Percentiles rank a stretch among this genome's conserved stretches.
These are phyloP conservation scores for Pavo muticus DNA, from an alignment of 2,113 vertebrate species.

Conservation along the genomic window DNA sequence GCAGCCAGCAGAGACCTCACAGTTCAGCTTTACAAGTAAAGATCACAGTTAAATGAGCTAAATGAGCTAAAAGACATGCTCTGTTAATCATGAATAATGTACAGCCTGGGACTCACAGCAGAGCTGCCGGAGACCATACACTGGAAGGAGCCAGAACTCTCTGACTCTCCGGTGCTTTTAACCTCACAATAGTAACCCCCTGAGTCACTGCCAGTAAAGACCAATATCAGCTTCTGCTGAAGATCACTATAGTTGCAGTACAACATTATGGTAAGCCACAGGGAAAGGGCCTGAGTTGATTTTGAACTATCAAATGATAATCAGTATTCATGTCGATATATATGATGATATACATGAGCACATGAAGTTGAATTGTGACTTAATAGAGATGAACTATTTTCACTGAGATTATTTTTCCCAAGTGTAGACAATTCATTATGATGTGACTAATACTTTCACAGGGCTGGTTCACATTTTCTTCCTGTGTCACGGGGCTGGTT, in stretches of 20 bases:
- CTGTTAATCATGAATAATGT: neutral
- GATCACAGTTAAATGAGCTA: neutral
- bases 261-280: fast-evolving
- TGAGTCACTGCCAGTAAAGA: neutral
- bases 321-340: neutral
- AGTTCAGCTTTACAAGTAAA: neutral
- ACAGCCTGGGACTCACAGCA: neutral
- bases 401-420: neutral
- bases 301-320: neutral
- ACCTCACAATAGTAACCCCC: neutral
- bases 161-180: neutral
- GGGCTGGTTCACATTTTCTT: neutral
- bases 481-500: neutral
- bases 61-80: neutral
- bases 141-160: neutral
- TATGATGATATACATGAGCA: neutral
- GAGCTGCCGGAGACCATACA: neutral
- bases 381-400: neutral
- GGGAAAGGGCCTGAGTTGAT: neutral
- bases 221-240: neutral
- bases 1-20: neutral
- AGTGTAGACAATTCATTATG: neutral
- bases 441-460: neutral
- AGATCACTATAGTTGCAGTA: neutral
- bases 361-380: neutral